These are phyloP conservation scores for Rhineura floridana DNA, from an alignment of 2,113 vertebrate genomes.

Conservation along the genomic window DNA sequence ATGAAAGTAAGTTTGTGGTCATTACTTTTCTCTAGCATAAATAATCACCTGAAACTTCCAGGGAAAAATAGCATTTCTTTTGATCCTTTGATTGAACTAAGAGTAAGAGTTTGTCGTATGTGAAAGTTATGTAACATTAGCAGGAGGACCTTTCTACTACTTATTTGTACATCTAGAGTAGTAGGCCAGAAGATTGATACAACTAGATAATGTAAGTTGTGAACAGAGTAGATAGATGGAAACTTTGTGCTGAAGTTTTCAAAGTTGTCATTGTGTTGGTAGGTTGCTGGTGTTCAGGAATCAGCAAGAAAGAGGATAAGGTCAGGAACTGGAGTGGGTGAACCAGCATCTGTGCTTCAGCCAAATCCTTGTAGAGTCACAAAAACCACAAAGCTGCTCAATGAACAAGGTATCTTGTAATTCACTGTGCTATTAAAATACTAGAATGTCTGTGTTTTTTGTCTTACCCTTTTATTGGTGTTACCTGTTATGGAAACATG, in stretches of 20 bases:
- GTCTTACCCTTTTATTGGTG: not conserved
- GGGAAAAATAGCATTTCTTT: slow-evolving; percentile 1
- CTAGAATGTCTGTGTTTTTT: not conserved
- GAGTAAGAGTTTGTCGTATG: not conserved
- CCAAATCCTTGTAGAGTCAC: slow-evolving; percentile 79
- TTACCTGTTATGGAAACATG: too few relatives aligned
- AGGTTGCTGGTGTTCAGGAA: slow-evolving; percentile 73
- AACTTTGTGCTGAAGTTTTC: slow-evolving; percentile 44
- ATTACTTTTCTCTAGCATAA: not conserved
- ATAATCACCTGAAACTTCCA: slow-evolving; percentile 3
- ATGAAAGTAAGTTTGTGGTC: slow-evolving; percentile 64
- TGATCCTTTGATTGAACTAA: slow-evolving; percentile 34
- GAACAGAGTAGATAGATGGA: not conserved
- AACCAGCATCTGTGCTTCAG: slow-evolving; percentile 83
- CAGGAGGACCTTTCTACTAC: not conserved
- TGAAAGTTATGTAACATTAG: not conserved
- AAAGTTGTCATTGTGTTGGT: slow-evolving; percentile 65
- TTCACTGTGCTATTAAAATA: not conserved
- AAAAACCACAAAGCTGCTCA: slow-evolving; percentile 70
- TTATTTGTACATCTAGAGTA: not conserved
- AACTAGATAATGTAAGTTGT: not conserved
- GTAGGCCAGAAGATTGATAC: not conserved
- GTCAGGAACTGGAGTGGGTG: slow-evolving; percentile 71
- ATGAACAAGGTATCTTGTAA: slow-evolving; percentile 71
- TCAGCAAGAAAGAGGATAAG: slow-evolving; percentile 73